phyloP scores from a whole-genome alignment of 2,888 invertebrate species.

The Meloe dianella region DNA sequence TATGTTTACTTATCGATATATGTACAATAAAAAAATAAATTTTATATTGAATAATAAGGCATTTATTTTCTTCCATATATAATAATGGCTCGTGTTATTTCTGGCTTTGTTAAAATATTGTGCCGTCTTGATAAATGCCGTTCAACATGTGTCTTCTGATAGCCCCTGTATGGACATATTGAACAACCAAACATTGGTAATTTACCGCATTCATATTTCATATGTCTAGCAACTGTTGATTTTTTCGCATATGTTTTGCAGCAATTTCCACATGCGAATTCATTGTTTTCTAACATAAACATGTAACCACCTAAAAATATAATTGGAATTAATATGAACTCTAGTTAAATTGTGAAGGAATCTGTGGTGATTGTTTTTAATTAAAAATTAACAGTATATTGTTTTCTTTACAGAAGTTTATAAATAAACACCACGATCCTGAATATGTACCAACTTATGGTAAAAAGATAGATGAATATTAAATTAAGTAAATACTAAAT shows the following conservation, averaged over 20 bases:
- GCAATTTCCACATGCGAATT: constrained; percentile 38
- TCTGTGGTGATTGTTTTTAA: no score
- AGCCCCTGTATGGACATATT: constrained; percentile 47
- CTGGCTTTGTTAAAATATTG: constrained; percentile 36
- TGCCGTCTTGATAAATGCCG: constrained; percentile 50
- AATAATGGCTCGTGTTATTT: constrained; percentile 23
- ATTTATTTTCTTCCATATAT: constrained; percentile 22
- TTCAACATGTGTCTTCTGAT: constrained; percentile 51
- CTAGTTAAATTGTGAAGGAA: no score
- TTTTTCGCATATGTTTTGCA: constrained; percentile 42
- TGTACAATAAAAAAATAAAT: background rate
- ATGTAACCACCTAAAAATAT: constrained; percentile 8
- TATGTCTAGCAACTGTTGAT: constrained; percentile 43
- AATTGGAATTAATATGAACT: background rate
- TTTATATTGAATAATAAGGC: background rate
- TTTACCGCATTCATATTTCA: constrained; percentile 49
- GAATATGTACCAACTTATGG: background rate
- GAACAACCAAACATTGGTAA: constrained; percentile 47
- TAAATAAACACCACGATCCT: no score
- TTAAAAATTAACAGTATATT: no score
- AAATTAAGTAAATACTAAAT: no score
- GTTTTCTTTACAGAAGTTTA: no score
- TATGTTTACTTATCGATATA: background rate
- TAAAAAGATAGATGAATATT: no score
- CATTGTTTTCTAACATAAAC: constrained; percentile 25